Evolutionary conservation across 2,888 invertebrate species (phyloP).

Genomic region (Cordilura impudica): DNA sequence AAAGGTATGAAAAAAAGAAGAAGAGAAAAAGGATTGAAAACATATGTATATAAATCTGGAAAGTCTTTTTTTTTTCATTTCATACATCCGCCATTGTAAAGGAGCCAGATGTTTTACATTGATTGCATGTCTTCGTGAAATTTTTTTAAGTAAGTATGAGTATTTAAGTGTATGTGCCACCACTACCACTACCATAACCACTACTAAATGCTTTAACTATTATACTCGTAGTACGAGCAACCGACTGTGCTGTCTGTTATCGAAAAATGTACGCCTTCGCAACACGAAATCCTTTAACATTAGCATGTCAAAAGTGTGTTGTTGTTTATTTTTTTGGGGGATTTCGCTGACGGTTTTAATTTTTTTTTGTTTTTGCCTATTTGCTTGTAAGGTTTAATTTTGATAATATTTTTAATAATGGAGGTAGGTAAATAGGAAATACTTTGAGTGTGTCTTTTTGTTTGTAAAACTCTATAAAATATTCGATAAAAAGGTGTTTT

Average conservation of each 20-base stretch:
- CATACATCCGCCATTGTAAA: too few relatives aligned
- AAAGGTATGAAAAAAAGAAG: neutral
- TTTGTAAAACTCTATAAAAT: too few relatives aligned
- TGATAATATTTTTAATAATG: too few relatives aligned
- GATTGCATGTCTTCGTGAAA: neutral
- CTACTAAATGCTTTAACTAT: neutral
- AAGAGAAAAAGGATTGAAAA: neutral
- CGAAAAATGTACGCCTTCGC: neutral
- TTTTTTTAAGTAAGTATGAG: neutral
- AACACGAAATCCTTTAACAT: slow-evolving; percentile 6
- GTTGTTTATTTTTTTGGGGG: neutral
- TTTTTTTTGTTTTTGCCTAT: too few relatives aligned
- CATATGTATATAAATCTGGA: too few relatives aligned
- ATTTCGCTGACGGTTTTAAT: too few relatives aligned
- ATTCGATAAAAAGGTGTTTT: too few relatives aligned
- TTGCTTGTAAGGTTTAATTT: too few relatives aligned
- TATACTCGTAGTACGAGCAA: neutral
- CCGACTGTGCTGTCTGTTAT: neutral
- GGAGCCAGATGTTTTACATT: neutral
- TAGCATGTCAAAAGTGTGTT: neutral
- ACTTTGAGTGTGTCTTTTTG: too few relatives aligned
- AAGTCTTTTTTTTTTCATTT: too few relatives aligned
- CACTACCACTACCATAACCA: neutral
- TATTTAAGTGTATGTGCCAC: neutral
- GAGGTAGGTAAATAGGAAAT: too few relatives aligned